Conservation (phyloP, 2,113 vertebrate species). For the Corydoras maculifer region DNA sequence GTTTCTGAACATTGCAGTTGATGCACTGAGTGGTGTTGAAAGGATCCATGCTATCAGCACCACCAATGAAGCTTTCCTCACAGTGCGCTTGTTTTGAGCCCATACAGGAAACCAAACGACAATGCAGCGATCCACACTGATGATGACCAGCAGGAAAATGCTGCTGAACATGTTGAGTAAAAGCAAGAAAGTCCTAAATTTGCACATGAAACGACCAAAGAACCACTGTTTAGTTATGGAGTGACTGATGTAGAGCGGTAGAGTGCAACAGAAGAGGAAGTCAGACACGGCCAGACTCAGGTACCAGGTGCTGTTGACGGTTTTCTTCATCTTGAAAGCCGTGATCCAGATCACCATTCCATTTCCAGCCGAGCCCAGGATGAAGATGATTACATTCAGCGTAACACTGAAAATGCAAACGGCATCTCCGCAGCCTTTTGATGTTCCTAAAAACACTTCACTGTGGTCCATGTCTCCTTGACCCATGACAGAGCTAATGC, state of each 20-base stretch:
- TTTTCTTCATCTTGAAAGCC: constrained; percentile 81
- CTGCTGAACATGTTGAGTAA: constrained; percentile 93
- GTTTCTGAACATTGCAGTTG: constrained; percentile 70
- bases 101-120: constrained; percentile 82
- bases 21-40: constrained; percentile 68
- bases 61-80: constrained; percentile 58
- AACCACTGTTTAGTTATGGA: constrained; percentile 70
- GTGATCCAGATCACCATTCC: constrained; percentile 80
- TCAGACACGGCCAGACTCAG: constrained; percentile 35
- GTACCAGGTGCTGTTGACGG: constrained; percentile 77
- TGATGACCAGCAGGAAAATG: constrained; percentile 79
- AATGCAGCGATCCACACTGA: constrained; percentile 85
- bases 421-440: constrained; percentile 23
- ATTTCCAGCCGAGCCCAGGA: constrained; percentile 80
- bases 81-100: constrained; percentile 82
- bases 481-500: too few relatives aligned
- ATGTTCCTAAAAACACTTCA: too few relatives aligned
- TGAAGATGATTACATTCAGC: constrained; percentile 65
- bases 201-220: constrained; percentile 82
- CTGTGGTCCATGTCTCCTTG: too few relatives aligned
- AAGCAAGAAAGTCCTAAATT: constrained; percentile 72
- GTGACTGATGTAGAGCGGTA: constrained; percentile 72
- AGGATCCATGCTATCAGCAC: constrained; percentile 67
- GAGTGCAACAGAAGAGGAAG: constrained; percentile 72
- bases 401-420: constrained; percentile 47